A percentile compares a stretch with the other conserved stretches of the same genome.
Conservation (phyloP, 2,797 vertebrate genomes). For the Semotilus atromaculatus region DNA sequence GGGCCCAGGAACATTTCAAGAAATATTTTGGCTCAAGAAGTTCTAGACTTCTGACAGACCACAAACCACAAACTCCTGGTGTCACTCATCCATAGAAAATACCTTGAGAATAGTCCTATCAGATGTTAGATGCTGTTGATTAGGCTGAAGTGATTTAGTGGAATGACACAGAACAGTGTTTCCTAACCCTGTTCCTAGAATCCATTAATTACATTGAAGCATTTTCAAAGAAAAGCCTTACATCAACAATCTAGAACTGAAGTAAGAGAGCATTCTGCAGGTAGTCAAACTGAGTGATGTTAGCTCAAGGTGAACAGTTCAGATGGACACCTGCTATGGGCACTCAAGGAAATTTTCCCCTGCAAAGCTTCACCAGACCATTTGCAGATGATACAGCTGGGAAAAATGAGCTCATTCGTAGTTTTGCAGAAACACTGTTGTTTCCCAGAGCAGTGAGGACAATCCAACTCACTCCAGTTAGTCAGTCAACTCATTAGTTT, state of each 20-base stretch:
- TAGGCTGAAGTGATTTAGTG: constrained; percentile 19
- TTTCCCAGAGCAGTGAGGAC: constrained; percentile 29
- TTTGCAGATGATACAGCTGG: constrained; percentile 39
- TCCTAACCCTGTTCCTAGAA: background rate
- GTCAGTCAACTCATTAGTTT: background rate
- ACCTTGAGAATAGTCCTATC: constrained; percentile 28
- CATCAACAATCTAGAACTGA: background rate
- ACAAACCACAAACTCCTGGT: constrained; percentile 43
- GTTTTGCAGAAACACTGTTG: constrained; percentile 28
- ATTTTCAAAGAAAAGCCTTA: background rate
- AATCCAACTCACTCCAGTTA: constrained; percentile 22
- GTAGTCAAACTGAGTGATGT: constrained; percentile 17
- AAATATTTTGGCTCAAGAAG: constrained; percentile 28
- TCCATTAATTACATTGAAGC: background rate
- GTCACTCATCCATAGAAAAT: constrained; percentile 34
- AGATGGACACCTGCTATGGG: constrained; percentile 47
- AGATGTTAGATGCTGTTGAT: constrained; percentile 25
- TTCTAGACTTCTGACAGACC: constrained; percentile 22
- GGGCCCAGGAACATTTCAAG: constrained; percentile 22
- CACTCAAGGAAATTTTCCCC: constrained; percentile 20
- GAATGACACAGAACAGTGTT: constrained; percentile 14
- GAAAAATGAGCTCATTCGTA: constrained; percentile 41
- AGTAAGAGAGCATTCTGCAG: background rate
- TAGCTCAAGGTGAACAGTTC: constrained; percentile 45
- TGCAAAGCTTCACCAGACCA: constrained; percentile 32